Conservation (phyloP, 2,888 invertebrate genomes). For the Lissonota sp. region DNA sequence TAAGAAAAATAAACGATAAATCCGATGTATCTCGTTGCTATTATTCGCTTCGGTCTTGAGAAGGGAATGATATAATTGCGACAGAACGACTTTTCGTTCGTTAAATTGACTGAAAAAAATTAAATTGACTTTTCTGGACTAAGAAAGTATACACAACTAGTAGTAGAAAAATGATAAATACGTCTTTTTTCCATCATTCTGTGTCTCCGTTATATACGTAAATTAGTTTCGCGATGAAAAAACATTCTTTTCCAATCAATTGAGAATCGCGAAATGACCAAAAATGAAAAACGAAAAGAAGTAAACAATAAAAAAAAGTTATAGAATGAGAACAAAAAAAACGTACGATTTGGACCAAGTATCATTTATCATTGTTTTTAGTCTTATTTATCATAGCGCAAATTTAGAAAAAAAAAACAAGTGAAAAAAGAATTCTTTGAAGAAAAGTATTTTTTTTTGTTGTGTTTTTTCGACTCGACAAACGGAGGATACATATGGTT, state of each 20-base stretch:
- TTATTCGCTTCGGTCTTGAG: slow-evolving; percentile 14
- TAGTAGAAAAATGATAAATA: too few relatives aligned
- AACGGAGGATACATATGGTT: slow-evolving; percentile 30
- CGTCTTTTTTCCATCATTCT: slow-evolving; percentile 55
- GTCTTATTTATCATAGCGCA: slow-evolving; percentile 22
- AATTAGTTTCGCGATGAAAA: slow-evolving; percentile 48
- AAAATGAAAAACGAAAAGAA: slow-evolving; percentile 53
- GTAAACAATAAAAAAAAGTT: slow-evolving; percentile 10
- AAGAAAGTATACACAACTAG: too few relatives aligned
- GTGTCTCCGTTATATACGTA: slow-evolving; percentile 46
- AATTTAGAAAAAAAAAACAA: slow-evolving; percentile 41
- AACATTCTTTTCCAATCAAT: slow-evolving; percentile 57
- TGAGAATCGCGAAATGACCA: slow-evolving; percentile 62
- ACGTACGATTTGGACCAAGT: slow-evolving; percentile 72
- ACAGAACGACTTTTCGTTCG: slow-evolving; percentile 13
- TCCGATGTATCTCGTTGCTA: slow-evolving; percentile 59
- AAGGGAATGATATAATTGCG: not conserved
- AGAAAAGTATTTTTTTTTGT: not conserved
- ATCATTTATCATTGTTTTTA: slow-evolving; percentile 61
- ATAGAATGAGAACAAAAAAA: not conserved
- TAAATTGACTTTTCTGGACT: slow-evolving; percentile 6
- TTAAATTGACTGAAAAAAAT: slow-evolving; percentile 35
- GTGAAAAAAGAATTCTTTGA: too few relatives aligned
- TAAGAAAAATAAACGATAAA: slow-evolving; percentile 40
- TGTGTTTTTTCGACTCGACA: slow-evolving; percentile 1